phyloP scores from a whole-genome alignment of 2,797 vertebrate species.

The Chaetophractus vellerosus region DNA sequence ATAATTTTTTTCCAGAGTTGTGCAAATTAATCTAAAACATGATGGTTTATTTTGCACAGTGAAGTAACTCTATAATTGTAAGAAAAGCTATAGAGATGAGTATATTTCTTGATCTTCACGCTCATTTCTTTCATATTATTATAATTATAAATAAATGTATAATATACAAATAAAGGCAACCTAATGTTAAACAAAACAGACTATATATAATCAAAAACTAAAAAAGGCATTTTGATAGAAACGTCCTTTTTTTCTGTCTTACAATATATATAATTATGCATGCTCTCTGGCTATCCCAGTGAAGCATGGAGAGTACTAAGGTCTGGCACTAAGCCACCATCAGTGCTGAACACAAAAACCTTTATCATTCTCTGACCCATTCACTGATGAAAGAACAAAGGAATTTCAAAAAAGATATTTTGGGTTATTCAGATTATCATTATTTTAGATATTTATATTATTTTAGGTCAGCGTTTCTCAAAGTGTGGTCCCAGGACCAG shows the following conservation, averaged over 20 bases:
- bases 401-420: neutral
- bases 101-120: slow-evolving; percentile 11
- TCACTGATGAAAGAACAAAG: neutral
- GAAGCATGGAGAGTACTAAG: neutral
- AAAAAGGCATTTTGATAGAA: neutral
- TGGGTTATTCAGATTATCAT: too few species aligned
- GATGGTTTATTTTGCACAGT: neutral
- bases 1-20: neutral
- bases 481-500: neutral
- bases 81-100: neutral
- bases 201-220: neutral
- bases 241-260: neutral
- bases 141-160: slow-evolving; percentile 30
- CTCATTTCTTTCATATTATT: neutral
- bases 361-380: neutral
- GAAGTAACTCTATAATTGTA: neutral
- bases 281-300: neutral
- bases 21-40: neutral
- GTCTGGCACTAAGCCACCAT: neutral
- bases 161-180: neutral
- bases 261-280: neutral
- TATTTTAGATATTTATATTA: too few species aligned
- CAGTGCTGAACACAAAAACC: neutral
- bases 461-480: neutral
- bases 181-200: neutral